These are phyloP conservation scores for Crambe crambe DNA, from an alignment of 37 sponge, comb jelly and placozoan species.

Conservation along the genomic window DNA sequence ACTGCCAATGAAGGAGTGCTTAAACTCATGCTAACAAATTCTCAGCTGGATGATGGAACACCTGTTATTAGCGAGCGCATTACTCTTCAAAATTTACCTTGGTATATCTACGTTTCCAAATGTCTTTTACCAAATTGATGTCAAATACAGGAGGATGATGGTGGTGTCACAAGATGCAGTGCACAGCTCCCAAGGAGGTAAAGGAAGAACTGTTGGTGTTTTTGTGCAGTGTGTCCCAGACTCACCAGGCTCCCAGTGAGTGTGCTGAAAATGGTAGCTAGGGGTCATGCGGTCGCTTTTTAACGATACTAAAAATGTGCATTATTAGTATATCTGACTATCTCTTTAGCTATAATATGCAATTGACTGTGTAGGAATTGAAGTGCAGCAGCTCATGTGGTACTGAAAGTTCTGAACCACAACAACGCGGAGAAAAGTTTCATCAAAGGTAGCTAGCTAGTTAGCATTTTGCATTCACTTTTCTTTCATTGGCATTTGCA, in stretches of 20 bases:
- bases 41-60: not conserved
- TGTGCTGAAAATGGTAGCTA: not conserved
- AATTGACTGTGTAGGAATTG: conserved; percentile 6
- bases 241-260: conserved; percentile 13
- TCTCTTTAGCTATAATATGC: not conserved
- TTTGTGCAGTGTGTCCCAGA: conserved; percentile 19
- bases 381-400: conserved; percentile 5
- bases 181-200: conserved; percentile 17
- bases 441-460: conserved; percentile 3
- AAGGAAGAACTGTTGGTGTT: conserved; percentile 20
- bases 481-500: no score
- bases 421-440: conserved; percentile 25
- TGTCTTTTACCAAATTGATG: no score
- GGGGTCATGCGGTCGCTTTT: not conserved
- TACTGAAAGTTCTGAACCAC: conserved; percentile 20
- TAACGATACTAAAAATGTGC: not conserved
- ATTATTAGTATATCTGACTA: not conserved
- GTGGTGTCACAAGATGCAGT: conserved; percentile 19
- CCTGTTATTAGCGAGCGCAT: not conserved
- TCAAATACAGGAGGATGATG: conserved; percentile 15
- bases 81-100: conserved; percentile 1
- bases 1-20: not conserved
- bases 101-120: not conserved
- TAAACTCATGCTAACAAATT: not conserved
- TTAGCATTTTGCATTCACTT: no score